phyloP scores from a whole-genome alignment of 2,888 invertebrate genomes.

The Ecliptopera silaceata region DNA sequence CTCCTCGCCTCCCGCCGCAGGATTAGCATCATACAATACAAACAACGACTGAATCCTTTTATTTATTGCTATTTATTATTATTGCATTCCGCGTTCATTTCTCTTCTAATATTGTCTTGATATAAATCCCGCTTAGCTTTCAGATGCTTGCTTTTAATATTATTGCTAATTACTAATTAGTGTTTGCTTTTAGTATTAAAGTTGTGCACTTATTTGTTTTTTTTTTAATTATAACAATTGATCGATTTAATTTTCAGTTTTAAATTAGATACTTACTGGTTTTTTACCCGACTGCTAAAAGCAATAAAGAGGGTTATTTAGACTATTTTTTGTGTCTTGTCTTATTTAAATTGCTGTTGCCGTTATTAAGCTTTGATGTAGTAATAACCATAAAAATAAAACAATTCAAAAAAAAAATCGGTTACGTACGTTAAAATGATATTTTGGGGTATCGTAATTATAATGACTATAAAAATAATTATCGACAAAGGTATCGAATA shows the following conservation, averaged over 20 bases:
- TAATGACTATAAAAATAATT: not conserved
- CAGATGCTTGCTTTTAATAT: constrained; percentile 71
- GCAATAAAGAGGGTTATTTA: too few relatives aligned
- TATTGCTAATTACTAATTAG: constrained; percentile 66
- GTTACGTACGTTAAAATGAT: too few relatives aligned
- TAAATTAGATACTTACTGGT: too few relatives aligned
- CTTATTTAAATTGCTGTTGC: too few relatives aligned
- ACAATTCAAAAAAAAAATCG: too few relatives aligned
- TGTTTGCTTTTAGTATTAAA: constrained; percentile 39
- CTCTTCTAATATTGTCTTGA: constrained; percentile 80
- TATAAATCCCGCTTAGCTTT: constrained; percentile 78
- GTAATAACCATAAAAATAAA: too few relatives aligned
- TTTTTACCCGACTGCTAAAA: too few relatives aligned
- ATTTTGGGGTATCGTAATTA: not conserved
- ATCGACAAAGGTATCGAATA: not conserved
- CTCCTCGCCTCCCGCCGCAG: constrained; percentile 58
- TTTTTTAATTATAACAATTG: too few relatives aligned
- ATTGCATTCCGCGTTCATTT: constrained; percentile 80
- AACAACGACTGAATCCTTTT: constrained; percentile 83
- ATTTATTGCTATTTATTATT: constrained; percentile 84
- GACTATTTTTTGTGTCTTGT: too few relatives aligned
- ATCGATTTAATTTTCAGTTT: too few relatives aligned
- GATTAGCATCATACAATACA: constrained; percentile 83
- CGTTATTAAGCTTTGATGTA: too few relatives aligned
- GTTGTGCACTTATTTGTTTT: too few relatives aligned